Conservation (phyloP, 2,113 vertebrate genomes). For the Alethe castanea region DNA sequence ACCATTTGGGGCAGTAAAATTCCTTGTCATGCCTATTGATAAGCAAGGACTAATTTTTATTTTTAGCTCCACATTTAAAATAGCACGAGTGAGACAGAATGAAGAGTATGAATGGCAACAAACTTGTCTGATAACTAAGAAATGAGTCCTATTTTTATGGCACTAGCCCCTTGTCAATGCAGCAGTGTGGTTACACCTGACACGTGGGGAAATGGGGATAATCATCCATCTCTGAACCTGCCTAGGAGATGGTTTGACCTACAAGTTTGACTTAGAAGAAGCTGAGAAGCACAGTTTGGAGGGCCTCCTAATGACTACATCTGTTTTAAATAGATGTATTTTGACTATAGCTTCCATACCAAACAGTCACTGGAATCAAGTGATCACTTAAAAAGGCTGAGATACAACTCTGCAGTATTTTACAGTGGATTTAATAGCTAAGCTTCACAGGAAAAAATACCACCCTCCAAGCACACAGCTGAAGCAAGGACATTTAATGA, state of each 20-base stretch:
- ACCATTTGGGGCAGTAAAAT: neutral
- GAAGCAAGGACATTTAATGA: constrained; percentile 4
- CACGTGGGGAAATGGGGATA: neutral
- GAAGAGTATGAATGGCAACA: neutral
- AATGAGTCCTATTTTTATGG: neutral
- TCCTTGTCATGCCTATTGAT: neutral
- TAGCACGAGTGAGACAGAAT: neutral
- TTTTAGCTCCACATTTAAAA: neutral
- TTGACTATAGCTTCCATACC: constrained; percentile 19
- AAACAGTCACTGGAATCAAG: constrained; percentile 19
- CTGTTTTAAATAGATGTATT: constrained; percentile 38
- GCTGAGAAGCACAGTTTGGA: neutral
- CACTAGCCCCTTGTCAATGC: neutral
- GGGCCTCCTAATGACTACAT: constrained; percentile 12
- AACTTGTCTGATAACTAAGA: neutral
- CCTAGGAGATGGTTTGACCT: neutral
- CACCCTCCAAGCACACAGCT: neutral
- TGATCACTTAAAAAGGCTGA: constrained; percentile 10
- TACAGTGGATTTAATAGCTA: constrained; percentile 31
- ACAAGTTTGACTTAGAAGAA: neutral
- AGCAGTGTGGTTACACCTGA: neutral
- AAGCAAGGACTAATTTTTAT: neutral
- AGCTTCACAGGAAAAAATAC: constrained; percentile 3
- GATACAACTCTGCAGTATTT: constrained; percentile 14
- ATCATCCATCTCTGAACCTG: neutral